Percentiles rank a stretch among this genome's conserved stretches.
These are phyloP conservation scores for Gulo gulo DNA, from an alignment of 2,113 vertebrate genomes.

Conservation along the genomic window DNA sequence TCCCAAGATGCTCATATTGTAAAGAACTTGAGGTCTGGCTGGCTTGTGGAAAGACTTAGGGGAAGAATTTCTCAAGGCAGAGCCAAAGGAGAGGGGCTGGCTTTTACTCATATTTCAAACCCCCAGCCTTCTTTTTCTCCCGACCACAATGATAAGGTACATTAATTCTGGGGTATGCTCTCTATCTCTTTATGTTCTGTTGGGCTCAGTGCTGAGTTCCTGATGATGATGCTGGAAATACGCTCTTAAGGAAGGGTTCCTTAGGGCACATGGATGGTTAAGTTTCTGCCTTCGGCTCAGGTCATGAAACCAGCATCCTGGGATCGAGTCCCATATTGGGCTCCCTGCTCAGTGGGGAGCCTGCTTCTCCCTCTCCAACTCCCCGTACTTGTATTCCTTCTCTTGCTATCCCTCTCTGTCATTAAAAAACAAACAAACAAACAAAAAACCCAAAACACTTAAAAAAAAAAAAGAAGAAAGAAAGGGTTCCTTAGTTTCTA, in stretches of 20 bases:
- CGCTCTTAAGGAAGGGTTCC: too few species aligned
- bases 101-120: background rate
- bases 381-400: too few species aligned
- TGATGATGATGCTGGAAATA: background rate
- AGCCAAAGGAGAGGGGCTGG: background rate
- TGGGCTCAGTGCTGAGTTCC: background rate
- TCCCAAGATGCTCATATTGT: background rate
- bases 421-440: too few species aligned
- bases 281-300: too few species aligned
- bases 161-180: background rate
- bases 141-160: background rate
- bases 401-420: too few species aligned
- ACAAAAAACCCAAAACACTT: too few species aligned
- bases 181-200: background rate
- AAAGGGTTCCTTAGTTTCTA: background rate
- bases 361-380: too few species aligned
- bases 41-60: background rate
- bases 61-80: conserved; percentile 2
- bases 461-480: too few species aligned
- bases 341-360: too few species aligned
- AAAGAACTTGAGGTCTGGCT: background rate
- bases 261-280: too few species aligned
- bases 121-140: background rate
- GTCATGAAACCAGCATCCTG: too few species aligned
- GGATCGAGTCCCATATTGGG: too few species aligned